These are phyloP conservation scores for Trididemnum miniatum DNA, from an alignment of 23 tunicate species.

Conservation along the genomic window DNA sequence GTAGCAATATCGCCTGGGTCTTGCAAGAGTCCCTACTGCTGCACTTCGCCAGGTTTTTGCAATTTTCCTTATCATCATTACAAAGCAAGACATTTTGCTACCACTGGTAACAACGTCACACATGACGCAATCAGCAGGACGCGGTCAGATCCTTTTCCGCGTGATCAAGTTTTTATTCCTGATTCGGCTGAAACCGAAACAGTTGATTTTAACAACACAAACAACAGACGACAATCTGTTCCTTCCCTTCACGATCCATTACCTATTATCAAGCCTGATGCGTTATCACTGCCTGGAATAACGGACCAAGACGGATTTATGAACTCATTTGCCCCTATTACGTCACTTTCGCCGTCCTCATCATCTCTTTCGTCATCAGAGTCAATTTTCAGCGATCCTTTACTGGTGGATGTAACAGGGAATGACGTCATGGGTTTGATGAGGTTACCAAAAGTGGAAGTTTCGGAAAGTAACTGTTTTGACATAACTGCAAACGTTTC, in stretches of 20 bases:
- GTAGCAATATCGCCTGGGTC: constrained; percentile 95
- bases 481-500: constrained; percentile 9
- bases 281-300: constrained; percentile 40
- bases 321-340: constrained; percentile 31
- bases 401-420: constrained; percentile 51
- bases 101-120: background rate
- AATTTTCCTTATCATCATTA: constrained; percentile 90
- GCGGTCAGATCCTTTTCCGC: constrained; percentile 65
- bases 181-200: constrained; percentile 53
- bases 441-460: constrained; percentile 40
- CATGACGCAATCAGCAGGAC: constrained; percentile 40
- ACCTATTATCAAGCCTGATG: constrained; percentile 53
- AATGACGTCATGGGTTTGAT: constrained; percentile 57
- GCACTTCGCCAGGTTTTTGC: constrained; percentile 96
- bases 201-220: background rate
- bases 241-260: constrained; percentile 38
- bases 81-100: background rate
- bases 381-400: constrained; percentile 51
- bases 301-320: constrained; percentile 45
- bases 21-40: constrained; percentile 91
- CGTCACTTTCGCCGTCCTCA: constrained; percentile 57
- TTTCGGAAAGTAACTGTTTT: constrained; percentile 10
- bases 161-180: constrained; percentile 72
- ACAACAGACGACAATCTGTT: constrained; percentile 39
- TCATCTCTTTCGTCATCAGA: constrained; percentile 48